These are phyloP conservation scores for Apodemia zela DNA, from an alignment of 2,888 invertebrate genomes.

Conservation along the genomic window DNA sequence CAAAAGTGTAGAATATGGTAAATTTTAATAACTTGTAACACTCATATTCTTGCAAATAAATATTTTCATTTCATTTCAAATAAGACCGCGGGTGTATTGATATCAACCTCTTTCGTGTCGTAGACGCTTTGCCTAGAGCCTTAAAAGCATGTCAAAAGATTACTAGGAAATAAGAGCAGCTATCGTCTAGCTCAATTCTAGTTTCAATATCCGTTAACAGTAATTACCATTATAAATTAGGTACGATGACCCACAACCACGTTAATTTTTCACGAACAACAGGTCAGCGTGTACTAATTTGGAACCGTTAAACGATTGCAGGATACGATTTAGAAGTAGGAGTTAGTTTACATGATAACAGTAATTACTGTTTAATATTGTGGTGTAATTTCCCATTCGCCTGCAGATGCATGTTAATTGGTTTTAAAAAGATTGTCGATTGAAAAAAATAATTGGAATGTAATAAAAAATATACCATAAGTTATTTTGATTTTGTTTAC, in stretches of 20 bases:
- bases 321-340: slow-evolving; percentile 44
- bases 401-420: slow-evolving; percentile 23
- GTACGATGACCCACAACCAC: slow-evolving; percentile 29
- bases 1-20: no score
- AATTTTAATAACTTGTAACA: no score
- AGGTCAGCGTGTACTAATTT: slow-evolving; percentile 40
- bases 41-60: no score
- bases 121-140: neutral
- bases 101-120: neutral
- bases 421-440: neutral
- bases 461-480: neutral
- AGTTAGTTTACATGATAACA: slow-evolving; percentile 37
- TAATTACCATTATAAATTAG: slow-evolving; percentile 32
- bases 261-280: slow-evolving; percentile 36
- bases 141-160: slow-evolving; percentile 10
- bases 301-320: slow-evolving; percentile 39
- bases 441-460: neutral
- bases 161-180: slow-evolving; percentile 11
- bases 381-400: slow-evolving; percentile 51
- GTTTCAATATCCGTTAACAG: slow-evolving; percentile 24
- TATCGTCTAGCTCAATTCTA: slow-evolving; percentile 16
- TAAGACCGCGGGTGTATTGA: neutral
- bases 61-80: no score
- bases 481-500: neutral
- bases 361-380: slow-evolving; percentile 52